Evolutionary conservation across 2,113 vertebrate species (phyloP), one percentile per base, ranked within the genome.

Genomic region (Takifugu flavidus): DNA sequence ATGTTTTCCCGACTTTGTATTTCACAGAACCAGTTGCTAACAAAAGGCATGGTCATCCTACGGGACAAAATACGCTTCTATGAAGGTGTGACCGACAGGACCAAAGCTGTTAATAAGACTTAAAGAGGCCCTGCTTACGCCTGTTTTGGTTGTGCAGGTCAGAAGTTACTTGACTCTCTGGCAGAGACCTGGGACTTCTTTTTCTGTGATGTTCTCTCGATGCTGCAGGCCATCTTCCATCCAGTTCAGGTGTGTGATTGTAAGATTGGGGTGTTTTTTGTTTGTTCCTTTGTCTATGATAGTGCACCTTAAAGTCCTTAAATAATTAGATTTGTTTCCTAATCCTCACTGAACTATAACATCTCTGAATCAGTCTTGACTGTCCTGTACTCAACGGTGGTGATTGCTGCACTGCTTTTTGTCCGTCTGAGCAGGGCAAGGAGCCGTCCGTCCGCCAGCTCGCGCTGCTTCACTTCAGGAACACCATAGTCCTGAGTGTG

Each of bases 141-240:
- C 34, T 11, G 34, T 10, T 39, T 39, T 39, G 34, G 34, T 39
- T 39, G 42, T 84, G 49, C 87, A 99, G 97, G 98, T 75, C 98
- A 99, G 91, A 99, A 98, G 89, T 90, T 99, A 39, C 89, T 99
- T 20, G 96, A 99, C 89, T 95, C 96, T 0, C 89, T 99, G 89
- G 95, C 96, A 1, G 96, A 98, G 88, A 96, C 96, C 0, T 99
- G 98, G 98, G 95, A 99, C 81, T 99, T 97, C 87, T 99, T 99
- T 88, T 99, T 99, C 87, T 93, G 95, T 14, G 95, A 99, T 56
- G 94, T 99, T 77, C 90, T 99, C 49, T 95, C 96, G 29, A 98
- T 94, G 74, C 93, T 99, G 58, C 98, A 99, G 89, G 98, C 86
- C 65, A 87, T 86, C 61, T 88, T 87, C 65, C 83, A 88, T 61